These are phyloP conservation scores for Cordylochernes scorpioides DNA, from an alignment of 2,888 invertebrate genomes.

Conservation along the genomic window DNA sequence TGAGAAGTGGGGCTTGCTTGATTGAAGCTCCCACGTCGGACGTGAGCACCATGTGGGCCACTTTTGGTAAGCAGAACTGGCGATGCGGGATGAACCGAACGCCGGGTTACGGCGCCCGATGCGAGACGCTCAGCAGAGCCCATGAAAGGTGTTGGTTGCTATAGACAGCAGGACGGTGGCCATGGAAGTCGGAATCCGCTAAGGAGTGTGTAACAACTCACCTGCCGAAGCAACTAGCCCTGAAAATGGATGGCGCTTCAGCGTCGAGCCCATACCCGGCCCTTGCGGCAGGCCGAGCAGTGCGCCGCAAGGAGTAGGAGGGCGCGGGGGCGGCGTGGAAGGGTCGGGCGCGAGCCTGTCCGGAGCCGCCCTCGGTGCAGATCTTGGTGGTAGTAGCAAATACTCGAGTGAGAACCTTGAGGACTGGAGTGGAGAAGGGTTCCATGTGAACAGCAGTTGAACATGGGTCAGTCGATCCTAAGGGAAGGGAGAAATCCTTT, in stretches of 20 bases:
- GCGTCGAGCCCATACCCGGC: slow-evolving; percentile 30
- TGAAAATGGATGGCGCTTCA: slow-evolving; percentile 37
- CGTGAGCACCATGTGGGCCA: too few species aligned
- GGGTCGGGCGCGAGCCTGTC: slow-evolving; percentile 31
- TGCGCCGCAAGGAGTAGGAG: slow-evolving; percentile 34
- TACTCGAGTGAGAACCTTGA: slow-evolving; percentile 34
- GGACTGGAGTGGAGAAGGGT: slow-evolving; percentile 28
- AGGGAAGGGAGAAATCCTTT: slow-evolving; percentile 18
- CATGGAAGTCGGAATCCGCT: slow-evolving; percentile 46
- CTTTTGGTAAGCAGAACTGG: too few species aligned
- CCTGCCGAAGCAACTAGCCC: slow-evolving; percentile 36
- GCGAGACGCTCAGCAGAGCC: too few species aligned
- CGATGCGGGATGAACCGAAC: too few species aligned
- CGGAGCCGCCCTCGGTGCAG: slow-evolving; percentile 26
- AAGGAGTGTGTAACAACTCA: slow-evolving; percentile 34
- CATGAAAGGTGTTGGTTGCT: too few species aligned
- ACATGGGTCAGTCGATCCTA: slow-evolving; percentile 23
- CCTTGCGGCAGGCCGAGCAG: slow-evolving; percentile 19
- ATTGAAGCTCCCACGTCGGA: too few species aligned
- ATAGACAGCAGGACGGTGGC: slow-evolving; percentile 42
- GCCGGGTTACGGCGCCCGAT: too few species aligned
- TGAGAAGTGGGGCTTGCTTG: too few species aligned
- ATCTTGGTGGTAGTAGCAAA: slow-evolving; percentile 45
- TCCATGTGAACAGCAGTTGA: slow-evolving; percentile 32
- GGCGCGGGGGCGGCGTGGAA: slow-evolving; percentile 30